phyloP scores from a whole-genome alignment of 2,888 invertebrate genomes.

The Caenorhabditis sinica region DNA sequence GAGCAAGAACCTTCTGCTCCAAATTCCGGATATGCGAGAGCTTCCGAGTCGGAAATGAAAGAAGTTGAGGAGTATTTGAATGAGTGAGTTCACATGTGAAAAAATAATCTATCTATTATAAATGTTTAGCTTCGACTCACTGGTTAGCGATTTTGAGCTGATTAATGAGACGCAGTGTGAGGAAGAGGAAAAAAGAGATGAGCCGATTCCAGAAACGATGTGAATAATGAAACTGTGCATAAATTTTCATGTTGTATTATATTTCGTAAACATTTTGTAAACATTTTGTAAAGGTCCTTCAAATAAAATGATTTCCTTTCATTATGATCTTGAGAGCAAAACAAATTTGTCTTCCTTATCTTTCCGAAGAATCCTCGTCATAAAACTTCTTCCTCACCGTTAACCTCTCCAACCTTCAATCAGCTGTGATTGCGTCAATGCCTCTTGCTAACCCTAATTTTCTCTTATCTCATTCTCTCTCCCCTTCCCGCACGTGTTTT shows the following conservation, averaged over 20 bases:
- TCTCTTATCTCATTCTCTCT: conserved; percentile 6
- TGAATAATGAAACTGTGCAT: background rate
- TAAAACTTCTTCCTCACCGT: conserved; percentile 1
- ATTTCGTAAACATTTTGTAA: background rate
- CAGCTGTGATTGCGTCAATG: background rate
- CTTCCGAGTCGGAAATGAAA: background rate
- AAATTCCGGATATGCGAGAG: background rate
- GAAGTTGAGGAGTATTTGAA: background rate
- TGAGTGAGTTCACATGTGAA: background rate
- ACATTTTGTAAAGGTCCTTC: no score
- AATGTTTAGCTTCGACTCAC: background rate
- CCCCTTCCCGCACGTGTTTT: background rate
- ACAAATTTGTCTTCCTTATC: no score
- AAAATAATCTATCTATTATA: background rate
- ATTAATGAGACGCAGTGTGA: background rate
- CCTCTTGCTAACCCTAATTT: conserved; percentile 16
- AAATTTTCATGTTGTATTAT: background rate
- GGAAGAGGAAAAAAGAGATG: no score
- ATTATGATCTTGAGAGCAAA: no score
- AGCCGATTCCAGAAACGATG: background rate
- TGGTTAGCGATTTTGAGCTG: background rate
- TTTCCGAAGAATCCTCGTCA: background rate
- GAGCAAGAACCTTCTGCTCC: background rate
- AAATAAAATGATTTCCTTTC: no score
- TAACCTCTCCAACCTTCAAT: background rate